Base-by-base conservation (phyloP, 2,888 invertebrate species). In the Ametastegia equiseti region DNA sequence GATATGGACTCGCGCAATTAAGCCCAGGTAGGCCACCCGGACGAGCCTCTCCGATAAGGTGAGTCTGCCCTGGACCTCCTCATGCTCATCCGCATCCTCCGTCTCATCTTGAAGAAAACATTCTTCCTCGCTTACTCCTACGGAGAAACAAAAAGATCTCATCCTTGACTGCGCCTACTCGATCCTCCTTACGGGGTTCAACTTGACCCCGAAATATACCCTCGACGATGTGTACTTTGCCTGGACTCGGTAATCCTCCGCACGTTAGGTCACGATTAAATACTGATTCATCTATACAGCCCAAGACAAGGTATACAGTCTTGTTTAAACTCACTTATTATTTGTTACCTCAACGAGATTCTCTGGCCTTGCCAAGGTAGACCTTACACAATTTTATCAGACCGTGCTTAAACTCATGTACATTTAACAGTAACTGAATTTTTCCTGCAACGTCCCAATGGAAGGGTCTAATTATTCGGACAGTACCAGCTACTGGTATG, bases 21-120 rank as follows among this genome's bases (percentile, higher is more conserved):
- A 91, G 90, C 90, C 88, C 89, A 89, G 90, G 90, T 90, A 91
- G 91, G 91, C 91, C 91, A 91, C 91, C 91, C 91, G 91, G 91
- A 89, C 89, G 89, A 90, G 85, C 84, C 86, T 87, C 88, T 86
- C 89, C 89, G 91, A 91, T 91, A 91, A 91, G 91, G 88, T 88
- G 88, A 89, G 89, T 87, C 87, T 80, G 82, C 86, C 87, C n/a
- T n/a, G 87, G 87, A 88, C 82, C 75, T 77, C 86, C 60, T 78
- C 73, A 73, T 73, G 77, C 81, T 81, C 80, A 33, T 47, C 33
- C 71, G 50, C 77, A 27, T 81, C 81, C 69, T 79, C 78, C 33
- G n/a, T 73, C 75, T 57, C 71, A 36, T 65, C 47, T 23, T 77
- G n/a, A n/a, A n/a, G n/a, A n/a, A n/a, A n/a, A n/a, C 81, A 73